These are phyloP conservation scores for Syritta pipiens DNA, from an alignment of 2,888 invertebrate species.

Conservation along the genomic window DNA sequence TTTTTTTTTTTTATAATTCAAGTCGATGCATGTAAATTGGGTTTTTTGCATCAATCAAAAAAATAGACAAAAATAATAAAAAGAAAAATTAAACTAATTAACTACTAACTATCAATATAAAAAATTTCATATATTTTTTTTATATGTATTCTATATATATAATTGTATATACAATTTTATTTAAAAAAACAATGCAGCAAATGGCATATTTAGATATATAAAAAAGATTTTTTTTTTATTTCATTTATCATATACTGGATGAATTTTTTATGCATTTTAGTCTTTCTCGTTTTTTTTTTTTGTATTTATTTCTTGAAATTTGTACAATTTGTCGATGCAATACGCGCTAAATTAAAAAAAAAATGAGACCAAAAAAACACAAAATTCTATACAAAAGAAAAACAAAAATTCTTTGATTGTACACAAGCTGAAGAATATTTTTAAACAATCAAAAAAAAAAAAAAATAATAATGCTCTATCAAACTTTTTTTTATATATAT, in stretches of 20 bases:
- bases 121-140: slow-evolving; percentile 26
- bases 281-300: slow-evolving; percentile 57
- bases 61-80: slow-evolving; percentile 10
- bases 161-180: slow-evolving; percentile 50
- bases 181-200: slow-evolving; percentile 67
- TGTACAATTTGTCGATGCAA: slow-evolving; percentile 67
- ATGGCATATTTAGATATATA: slow-evolving; percentile 52
- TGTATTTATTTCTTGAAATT: slow-evolving; percentile 59
- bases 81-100: slow-evolving; percentile 58
- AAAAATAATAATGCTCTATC: slow-evolving; percentile 58
- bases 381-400: slow-evolving; percentile 3
- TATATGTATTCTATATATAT: slow-evolving; percentile 22
- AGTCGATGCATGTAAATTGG: slow-evolving; percentile 20
- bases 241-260: slow-evolving; percentile 49
- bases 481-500: slow-evolving; percentile 43
- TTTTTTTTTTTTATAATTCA: slow-evolving; percentile 12
- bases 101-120: slow-evolving; percentile 47
- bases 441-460: slow-evolving; percentile 2
- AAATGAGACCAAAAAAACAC: slow-evolving; percentile 52
- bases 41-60: slow-evolving; percentile 10
- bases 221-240: slow-evolving; percentile 12
- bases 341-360: slow-evolving; percentile 44
- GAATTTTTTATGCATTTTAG: slow-evolving; percentile 67
- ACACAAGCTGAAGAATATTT: slow-evolving; percentile 34
- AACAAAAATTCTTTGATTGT: slow-evolving; percentile 43